These are phyloP conservation scores for Corythaixoides concolor DNA, from an alignment of 2,113 vertebrate genomes.

Conservation along the genomic window DNA sequence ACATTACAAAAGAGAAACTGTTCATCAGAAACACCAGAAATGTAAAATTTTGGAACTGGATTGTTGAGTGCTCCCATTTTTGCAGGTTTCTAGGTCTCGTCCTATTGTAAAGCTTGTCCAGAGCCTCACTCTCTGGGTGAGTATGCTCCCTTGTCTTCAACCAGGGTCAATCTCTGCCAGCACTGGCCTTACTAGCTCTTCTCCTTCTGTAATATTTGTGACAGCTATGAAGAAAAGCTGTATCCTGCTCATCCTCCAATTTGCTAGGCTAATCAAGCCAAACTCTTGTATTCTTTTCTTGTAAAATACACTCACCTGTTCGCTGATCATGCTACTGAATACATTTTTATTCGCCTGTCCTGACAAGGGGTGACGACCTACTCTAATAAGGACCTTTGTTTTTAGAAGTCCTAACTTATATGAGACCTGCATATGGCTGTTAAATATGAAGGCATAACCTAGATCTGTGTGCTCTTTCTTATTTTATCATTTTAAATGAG, in stretches of 20 bases:
- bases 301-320: background rate
- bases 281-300: background rate
- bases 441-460: background rate
- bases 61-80: background rate
- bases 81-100: background rate
- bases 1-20: background rate
- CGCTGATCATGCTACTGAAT: background rate
- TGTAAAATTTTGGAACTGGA: background rate
- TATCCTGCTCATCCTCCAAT: background rate
- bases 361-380: background rate
- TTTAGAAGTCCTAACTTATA: background rate
- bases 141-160: background rate
- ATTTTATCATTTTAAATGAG: constrained; percentile 8
- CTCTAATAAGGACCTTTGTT: background rate
- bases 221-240: background rate
- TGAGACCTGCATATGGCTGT: background rate
- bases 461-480: background rate
- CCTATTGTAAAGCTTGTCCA: background rate
- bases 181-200: background rate
- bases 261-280: background rate
- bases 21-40: background rate
- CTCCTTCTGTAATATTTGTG: background rate
- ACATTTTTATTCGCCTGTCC: background rate
- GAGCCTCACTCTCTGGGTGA: background rate
- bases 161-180: background rate